These are phyloP conservation scores for Chelidonichthys spinosus DNA, from an alignment of 2,797 vertebrate genomes.

Conservation along the genomic window DNA sequence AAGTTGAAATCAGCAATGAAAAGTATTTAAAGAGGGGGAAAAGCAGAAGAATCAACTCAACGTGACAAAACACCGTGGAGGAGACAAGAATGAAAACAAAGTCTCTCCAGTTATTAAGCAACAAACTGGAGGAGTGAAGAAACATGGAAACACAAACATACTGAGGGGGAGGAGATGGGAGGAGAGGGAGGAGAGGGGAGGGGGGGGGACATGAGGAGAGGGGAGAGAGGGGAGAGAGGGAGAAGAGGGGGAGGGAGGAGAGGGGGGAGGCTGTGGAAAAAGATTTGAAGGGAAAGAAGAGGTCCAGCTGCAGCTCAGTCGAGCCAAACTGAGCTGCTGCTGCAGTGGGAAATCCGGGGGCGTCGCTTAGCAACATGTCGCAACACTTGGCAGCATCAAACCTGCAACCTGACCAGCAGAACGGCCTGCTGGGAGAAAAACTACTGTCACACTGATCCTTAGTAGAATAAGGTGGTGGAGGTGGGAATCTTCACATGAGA, in stretches of 20 bases:
- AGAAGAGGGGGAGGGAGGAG: neutral
- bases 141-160: constrained; percentile 26
- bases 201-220: neutral
- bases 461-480: neutral
- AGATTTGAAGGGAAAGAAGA: too few species aligned
- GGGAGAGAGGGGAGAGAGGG: too few species aligned
- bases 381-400: constrained; percentile 56
- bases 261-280: too few species aligned
- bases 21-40: neutral
- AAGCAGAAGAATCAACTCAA: neutral
- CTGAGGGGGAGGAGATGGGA: neutral
- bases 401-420: constrained; percentile 20
- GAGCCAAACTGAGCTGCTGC: constrained; percentile 54
- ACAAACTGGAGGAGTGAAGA: constrained; percentile 19
- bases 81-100: neutral
- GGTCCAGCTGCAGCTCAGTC: constrained; percentile 56
- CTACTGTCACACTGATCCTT: neutral
- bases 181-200: neutral
- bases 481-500: too few species aligned
- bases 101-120: constrained; percentile 17
- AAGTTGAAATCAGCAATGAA: neutral
- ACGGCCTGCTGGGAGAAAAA: constrained; percentile 29
- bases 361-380: constrained; percentile 64
- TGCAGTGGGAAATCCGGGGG: constrained; percentile 77
- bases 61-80: neutral